Percentiles rank a stretch among this genome's conserved stretches.
Conservation (phyloP, 2,888 invertebrate genomes). For the Chymomyza procnemis region DNA sequence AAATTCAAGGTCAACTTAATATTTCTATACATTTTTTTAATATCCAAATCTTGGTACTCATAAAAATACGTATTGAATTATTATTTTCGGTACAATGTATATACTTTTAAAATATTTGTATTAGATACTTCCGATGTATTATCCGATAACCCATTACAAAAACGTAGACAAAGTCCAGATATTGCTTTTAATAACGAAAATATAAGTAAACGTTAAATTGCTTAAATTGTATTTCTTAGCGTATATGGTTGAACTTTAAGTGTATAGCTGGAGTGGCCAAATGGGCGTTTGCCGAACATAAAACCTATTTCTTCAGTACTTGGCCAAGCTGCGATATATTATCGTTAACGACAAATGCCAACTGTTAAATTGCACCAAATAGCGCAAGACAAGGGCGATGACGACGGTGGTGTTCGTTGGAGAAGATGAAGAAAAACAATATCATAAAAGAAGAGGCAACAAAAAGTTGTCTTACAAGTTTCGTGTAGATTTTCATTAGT, state of each 20-base stretch:
- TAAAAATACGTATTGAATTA: no score
- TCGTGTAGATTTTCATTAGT: constrained; percentile 70
- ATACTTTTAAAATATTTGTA: no score
- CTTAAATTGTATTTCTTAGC: constrained; percentile 27
- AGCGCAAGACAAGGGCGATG: constrained; percentile 19
- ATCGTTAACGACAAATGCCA: constrained; percentile 51
- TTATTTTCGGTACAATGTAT: no score
- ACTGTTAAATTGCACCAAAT: constrained; percentile 59
- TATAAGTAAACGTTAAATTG: constrained; percentile 46
- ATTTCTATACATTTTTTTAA: no score
- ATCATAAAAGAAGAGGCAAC: not conserved
- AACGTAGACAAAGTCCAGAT: no score
- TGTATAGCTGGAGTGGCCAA: not conserved
- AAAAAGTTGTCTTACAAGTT: constrained; percentile 51
- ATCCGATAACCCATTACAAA: no score
- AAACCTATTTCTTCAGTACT: constrained; percentile 8
- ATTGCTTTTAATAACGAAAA: no score
- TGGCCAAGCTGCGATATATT: constrained; percentile 35
- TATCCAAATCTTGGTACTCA: no score
- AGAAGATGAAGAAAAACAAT: not conserved
- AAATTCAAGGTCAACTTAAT: no score
- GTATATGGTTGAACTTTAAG: not conserved
- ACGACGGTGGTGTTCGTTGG: not conserved
- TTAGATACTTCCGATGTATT: no score
- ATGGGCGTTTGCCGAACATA: constrained; percentile 1